A percentile compares a stretch with the other conserved stretches of the same genome.
These are phyloP conservation scores for cat (Felis catus) DNA, from an alignment of 2,113 vertebrate genomes.

Conservation along the genomic window DNA sequence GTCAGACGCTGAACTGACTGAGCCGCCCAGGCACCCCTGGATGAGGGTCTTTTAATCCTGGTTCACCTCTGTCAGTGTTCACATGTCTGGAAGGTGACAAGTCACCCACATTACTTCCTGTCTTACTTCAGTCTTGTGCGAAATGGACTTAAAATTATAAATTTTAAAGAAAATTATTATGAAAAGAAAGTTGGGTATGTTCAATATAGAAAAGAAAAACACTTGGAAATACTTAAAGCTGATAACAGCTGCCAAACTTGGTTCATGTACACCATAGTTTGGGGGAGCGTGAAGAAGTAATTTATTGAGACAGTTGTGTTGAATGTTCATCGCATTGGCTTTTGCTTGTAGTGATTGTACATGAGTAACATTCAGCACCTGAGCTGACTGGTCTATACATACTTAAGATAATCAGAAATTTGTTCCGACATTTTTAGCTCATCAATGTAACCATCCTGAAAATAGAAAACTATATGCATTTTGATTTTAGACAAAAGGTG, in stretches of 20 bases:
- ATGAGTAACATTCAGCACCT: background rate
- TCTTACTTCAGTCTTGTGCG: background rate
- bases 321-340: background rate
- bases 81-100: background rate
- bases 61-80: background rate
- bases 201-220: background rate
- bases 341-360: background rate
- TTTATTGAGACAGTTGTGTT: background rate
- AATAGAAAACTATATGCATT: background rate
- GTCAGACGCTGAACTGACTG: no score
- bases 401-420: background rate
- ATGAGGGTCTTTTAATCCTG: background rate
- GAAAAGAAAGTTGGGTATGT: background rate
- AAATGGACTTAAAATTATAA: conserved; percentile 21
- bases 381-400: background rate
- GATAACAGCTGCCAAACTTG: background rate
- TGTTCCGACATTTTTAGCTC: background rate
- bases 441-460: background rate
- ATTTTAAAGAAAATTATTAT: background rate
- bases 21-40: no score
- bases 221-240: background rate
- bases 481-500: background rate
- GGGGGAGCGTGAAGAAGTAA: background rate
- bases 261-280: background rate
- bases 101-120: background rate